Base-by-base conservation (phyloP, 2,797 vertebrate species). In the Mastacembelus armatus region DNA sequence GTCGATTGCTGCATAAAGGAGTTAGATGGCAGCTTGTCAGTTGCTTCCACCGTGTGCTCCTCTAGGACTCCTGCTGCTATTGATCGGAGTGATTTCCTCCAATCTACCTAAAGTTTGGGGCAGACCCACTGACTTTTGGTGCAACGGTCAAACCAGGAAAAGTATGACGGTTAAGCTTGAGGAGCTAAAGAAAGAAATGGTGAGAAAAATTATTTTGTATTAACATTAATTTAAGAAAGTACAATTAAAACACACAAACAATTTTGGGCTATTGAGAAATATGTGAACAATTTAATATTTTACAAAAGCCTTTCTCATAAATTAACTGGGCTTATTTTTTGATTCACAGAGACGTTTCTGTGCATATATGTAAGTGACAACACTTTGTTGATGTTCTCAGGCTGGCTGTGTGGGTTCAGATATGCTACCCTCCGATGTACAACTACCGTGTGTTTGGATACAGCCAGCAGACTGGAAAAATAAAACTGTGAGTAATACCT, bases 51-150 rank as follows among this genome's bases (percentile, higher is more conserved):
- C 66, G 32, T 87, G 50, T 54, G 59, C 21, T 78, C 42, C 21
- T 59, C 4, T 5, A 91, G 91, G 84, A 56, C 16, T 87, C 56
- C 66, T 90, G 62, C 83, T 91, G 76, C 76, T 90, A 78, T 67
- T 90, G 72, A 76, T 88, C 21, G 88, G 80, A 66, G 58, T 74
- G 35, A 72, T 88, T 63, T 80, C 49, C 55, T 73, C 38, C 54
- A 42, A 67, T 45, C 60, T 84, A 30, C 77, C 58, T 63, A 18
- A 65, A 2, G 71, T 79, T 61, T 80, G 78, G 35, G 67, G 72
- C 35, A 56, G 18, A 43, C 59, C 81, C 3, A 10, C 5, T 14
- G 51, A 83, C 78, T 88, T 91, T 56, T 84, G 87, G 80, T 90
- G 90, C 61, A 50, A 58, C 1, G 0, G 0, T n/a, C 5, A 22